A percentile compares a stretch with the other conserved stretches of the same genome.
These are phyloP conservation scores for Plotosus lineatus DNA, from an alignment of 2,113 vertebrate genomes.

Conservation along the genomic window DNA sequence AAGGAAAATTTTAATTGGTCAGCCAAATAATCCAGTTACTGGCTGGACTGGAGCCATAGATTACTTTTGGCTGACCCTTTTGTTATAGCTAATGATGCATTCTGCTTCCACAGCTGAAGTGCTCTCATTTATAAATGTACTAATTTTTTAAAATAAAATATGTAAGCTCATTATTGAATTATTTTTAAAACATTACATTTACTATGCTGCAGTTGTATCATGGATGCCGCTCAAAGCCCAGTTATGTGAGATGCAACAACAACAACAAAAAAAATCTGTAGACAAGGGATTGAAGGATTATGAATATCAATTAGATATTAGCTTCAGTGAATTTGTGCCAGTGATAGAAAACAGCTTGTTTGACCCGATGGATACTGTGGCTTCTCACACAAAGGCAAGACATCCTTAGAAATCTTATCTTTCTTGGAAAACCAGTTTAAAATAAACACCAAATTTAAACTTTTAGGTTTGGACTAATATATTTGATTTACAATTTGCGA, in stretches of 20 bases:
- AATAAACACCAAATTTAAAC: too few species aligned
- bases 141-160: not conserved
- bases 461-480: too few species aligned
- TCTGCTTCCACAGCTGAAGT: not conserved
- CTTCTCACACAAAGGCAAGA: too few species aligned
- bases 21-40: not conserved
- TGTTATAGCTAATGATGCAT: not conserved
- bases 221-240: not conserved
- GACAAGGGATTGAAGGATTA: not conserved
- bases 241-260: not conserved
- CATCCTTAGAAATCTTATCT: too few species aligned
- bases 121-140: not conserved
- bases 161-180: not conserved
- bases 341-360: too few species aligned
- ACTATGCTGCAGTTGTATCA: not conserved
- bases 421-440: too few species aligned
- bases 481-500: too few species aligned
- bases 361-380: too few species aligned
- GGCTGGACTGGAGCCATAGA: not conserved
- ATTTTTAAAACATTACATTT: not conserved
- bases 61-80: not conserved
- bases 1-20: not conserved
- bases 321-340: too few species aligned
- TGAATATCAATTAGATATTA: too few species aligned
- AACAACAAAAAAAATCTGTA: not conserved